Evolutionary conservation across 2,797 vertebrate species (phyloP), one percentile per base, ranked within the genome.

Genomic region (Phrynocephalus forsythii): DNA sequence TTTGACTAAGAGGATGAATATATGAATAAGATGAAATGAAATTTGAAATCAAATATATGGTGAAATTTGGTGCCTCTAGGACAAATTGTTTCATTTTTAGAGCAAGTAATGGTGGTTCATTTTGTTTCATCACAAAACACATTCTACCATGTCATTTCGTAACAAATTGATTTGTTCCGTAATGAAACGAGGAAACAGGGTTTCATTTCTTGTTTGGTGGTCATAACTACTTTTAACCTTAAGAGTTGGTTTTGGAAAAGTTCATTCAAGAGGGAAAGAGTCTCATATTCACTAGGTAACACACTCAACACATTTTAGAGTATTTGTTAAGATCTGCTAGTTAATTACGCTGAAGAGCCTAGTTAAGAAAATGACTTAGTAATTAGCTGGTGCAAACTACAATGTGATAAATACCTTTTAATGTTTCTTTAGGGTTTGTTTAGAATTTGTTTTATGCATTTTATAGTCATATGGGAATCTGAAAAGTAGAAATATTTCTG

Each of bases 401-500:
- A 0, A 52, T 44, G 2, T 88, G 88, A 84, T 24, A 76, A 26
- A 15, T 91, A 24, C 88, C 10, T 67, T 26, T 82, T 52, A 90
- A 1, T 6, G 2, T 87, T 3, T 0, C 44, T 22, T 24, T 77
- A 0, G 24, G 73, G 86, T 13, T 56, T 38, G 18, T 44, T 24
- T 77, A 0, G 24, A 72, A 85, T 13, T 56, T 38, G 18, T 44
- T 82, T 44, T 80, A 1, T 69, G 30, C 28, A 24, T 63, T 81
- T 50, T 30, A 9, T 86, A 77, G 50, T 85, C 86, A 84, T 78
- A 26, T 56, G 76, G 83, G 69, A 85, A 89, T 79, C 81, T 67
- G 33, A 79, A 90, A 10, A 48, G 48, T 60, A 86, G 67, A 67
- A 86, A 79, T 89, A 89, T 82, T 90, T 77, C 85, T 85, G 71